Evolutionary conservation across 2,888 invertebrate genomes (phyloP), one percentile per base, ranked within the genome.

Genomic region (Allygus modestus): DNA sequence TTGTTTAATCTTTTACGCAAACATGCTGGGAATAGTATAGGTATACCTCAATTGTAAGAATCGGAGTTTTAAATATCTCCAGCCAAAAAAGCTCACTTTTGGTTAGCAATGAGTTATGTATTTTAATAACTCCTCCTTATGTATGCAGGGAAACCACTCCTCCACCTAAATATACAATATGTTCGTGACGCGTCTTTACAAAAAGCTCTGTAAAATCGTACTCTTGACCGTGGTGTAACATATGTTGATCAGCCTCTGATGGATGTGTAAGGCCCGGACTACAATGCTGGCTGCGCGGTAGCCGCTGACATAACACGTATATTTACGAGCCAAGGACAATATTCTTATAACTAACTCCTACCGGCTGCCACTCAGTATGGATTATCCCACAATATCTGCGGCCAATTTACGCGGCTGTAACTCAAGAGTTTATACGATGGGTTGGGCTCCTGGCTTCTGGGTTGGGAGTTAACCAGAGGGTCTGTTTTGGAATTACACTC

Each of bases 301-400:
- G 28, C 65, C 28, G 65, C 28, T 65, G 65, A 65, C 65, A 65
- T 65, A 65, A 65, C 65, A 54, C 65, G 17, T 65, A 65, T 65
- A 65, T 65, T 65, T 65, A 65, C 65, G 65, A 28, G 17, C 65
- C 65, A 65, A 65, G 65, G 65, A 65, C 65, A 65, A 65, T 65
- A 65, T 65, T 65, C 65, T 28, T 65, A 28, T 65, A 65, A 65
- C 65, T 65, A 65, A 65, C 65, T 65, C 65, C 65, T 65, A 65
- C 65, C 65, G 65, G 9, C 65, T 65, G 65, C 65, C 58, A 58
- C 58, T 58, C 65, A 65, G 28, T 15, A 28, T 20, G 20, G 65
- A 65, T 65, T 28, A 65, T 65, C 65, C 65, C 28, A 65, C 65
- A 65, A 58, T 58, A 58, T 58, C 58, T 51, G 65, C 65, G 65